Base-by-base conservation (phyloP, 1,140 invertebrate genomes). In the Dreissena rostriformis region DNA sequence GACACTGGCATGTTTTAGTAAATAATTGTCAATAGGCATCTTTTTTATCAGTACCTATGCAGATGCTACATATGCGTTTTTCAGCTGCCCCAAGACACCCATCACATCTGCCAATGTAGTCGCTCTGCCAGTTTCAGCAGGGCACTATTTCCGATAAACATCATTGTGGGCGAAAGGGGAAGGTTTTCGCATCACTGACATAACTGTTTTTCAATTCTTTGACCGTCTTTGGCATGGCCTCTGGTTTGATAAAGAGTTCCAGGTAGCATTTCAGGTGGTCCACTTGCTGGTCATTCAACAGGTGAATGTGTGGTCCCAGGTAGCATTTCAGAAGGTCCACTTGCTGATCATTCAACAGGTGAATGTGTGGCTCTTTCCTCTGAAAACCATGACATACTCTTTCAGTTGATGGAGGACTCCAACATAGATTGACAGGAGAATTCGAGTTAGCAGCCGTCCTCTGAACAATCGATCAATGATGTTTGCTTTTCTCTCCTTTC, bases 371-470 rank as follows among this genome's bases (percentile, higher is more conserved):
- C 14, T 74, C 72, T 55, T 74, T 74, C 51, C n/a, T 55, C 52
- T 74, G 72, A 61, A 55, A 74, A 74, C 15, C 72, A 74, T 74
- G 10, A 55, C 72, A 55, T 71, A 71, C 29, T 74, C 72, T 24
- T 74, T 55, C 49, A 74, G 52, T 52, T 74, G 72, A 53, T 57
- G 53, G 8, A 74, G 24, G n/a, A 74, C 72, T 24, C 72, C 51
- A 17, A 74, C 28, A 74, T 74, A 57, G 49, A 74, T 55, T 0
- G 72, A 53, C n/a, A 74, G 52, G 51, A 74, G 17, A 57, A 74
- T 22, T 22, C 51, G 11, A 24, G 72, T 74, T 55, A 29, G 22
- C 29, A 72, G 70, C 49, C 29, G 39, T 17, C 24, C 70, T 29
- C 49, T 14, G 29, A 72, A 72, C 70, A 72, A 72, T 0, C 29